phyloP scores from a whole-genome alignment of 2,888 invertebrate species.

The Drosophila birchii region DNA sequence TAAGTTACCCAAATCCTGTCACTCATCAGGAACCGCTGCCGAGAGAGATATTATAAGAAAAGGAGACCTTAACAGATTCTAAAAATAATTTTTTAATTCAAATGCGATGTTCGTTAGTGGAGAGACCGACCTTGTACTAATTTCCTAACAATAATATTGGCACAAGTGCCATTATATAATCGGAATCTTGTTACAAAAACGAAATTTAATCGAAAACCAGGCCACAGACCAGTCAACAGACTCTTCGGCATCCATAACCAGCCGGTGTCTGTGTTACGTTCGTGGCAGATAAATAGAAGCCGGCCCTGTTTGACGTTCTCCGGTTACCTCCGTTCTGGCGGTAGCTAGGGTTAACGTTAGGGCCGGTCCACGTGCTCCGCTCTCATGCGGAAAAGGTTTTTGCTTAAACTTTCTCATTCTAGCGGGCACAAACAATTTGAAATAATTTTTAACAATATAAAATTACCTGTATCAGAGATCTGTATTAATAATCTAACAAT shows the following conservation, averaged over 20 bases:
- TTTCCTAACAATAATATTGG: not conserved
- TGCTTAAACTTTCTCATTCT: conserved; percentile 18
- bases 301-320: conserved; percentile 44
- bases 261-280: conserved; percentile 82
- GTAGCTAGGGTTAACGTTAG: conserved; percentile 39
- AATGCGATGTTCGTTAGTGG: not conserved
- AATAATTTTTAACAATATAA: not conserved
- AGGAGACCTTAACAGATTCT: no score
- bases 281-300: conserved; percentile 76
- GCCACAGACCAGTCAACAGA: conserved; percentile 83
- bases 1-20: conserved; percentile 83
- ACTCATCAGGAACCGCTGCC: not conserved
- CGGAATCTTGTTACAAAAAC: not conserved
- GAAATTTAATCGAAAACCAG: not conserved
- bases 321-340: conserved; percentile 78
- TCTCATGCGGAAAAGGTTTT: conserved; percentile 9
- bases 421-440: conserved; percentile 17
- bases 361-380: conserved; percentile 53
- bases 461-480: no score
- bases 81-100: not conserved
- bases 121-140: not conserved
- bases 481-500: not conserved
- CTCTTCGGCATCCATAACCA: conserved; percentile 55
- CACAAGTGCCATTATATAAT: not conserved
- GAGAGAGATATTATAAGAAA: not conserved